Conservation (phyloP, 2,113 vertebrate species). For the Shinisaurus crocodilurus region DNA sequence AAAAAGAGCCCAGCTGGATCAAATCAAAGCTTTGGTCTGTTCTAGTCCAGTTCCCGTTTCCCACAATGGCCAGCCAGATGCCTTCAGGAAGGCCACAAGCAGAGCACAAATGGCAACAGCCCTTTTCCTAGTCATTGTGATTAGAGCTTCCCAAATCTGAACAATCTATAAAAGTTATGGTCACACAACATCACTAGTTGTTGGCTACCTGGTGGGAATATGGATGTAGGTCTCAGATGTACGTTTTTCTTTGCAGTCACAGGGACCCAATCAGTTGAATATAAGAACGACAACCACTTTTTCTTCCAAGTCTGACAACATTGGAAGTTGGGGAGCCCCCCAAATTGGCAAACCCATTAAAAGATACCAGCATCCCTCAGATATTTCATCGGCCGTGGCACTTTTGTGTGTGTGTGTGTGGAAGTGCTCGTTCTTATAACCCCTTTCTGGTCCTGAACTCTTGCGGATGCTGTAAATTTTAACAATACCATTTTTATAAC, state of each 20-base stretch:
- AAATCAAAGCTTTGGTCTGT: background rate
- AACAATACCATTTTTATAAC: conserved; percentile 4
- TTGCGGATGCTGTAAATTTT: background rate
- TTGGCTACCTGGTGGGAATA: background rate
- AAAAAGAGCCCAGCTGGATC: background rate
- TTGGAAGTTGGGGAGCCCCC: background rate
- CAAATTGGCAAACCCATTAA: background rate
- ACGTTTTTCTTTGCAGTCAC: background rate
- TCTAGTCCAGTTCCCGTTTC: background rate
- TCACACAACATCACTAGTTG: background rate
- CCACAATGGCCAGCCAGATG: background rate
- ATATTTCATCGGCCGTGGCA: background rate
- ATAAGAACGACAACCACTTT: background rate
- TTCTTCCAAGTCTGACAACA: background rate
- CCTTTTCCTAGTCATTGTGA: background rate
- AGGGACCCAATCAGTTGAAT: background rate
- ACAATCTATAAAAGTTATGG: background rate
- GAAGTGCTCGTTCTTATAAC: background rate
- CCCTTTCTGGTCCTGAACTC: background rate
- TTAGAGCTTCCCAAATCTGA: background rate
- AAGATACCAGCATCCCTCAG: background rate
- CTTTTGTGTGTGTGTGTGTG: background rate
- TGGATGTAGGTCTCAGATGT: no score
- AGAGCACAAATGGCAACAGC: background rate
- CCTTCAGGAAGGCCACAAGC: background rate